phyloP scores from a whole-genome alignment of 2,888 invertebrate species.

The Callinectes sapidus region DNA sequence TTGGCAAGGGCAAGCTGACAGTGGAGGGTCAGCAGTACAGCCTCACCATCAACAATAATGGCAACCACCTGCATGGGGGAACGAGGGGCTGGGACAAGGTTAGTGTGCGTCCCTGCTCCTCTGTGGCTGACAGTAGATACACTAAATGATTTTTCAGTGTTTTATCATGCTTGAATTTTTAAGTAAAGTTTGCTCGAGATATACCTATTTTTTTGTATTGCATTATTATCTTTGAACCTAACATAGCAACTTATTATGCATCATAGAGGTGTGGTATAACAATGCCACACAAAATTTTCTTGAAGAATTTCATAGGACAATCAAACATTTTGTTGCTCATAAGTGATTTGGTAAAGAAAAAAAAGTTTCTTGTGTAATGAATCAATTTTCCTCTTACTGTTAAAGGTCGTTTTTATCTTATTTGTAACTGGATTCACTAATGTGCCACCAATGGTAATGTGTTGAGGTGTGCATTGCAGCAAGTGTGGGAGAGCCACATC shows the following conservation, averaged over 20 bases:
- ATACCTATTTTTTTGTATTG: neutral
- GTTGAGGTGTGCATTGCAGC: slow-evolving; percentile 75
- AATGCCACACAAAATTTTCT: too few relatives aligned
- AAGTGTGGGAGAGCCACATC: slow-evolving; percentile 83
- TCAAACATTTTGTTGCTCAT: neutral
- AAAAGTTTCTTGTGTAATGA: too few relatives aligned
- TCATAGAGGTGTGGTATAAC: too few relatives aligned
- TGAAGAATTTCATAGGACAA: too few relatives aligned
- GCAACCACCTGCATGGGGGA: slow-evolving; percentile 89
- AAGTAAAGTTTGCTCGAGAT: neutral
- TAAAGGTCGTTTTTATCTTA: too few relatives aligned
- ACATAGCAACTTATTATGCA: neutral
- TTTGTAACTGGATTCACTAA: too few relatives aligned
- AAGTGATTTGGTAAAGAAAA: neutral
- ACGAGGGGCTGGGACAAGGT: slow-evolving; percentile 86
- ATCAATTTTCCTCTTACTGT: too few relatives aligned
- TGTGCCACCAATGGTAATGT: neutral
- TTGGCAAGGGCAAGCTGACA: slow-evolving; percentile 83
- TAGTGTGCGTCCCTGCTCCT: neutral
- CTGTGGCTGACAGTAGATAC: neutral
- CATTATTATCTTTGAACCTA: neutral
- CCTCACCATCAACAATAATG: slow-evolving; percentile 84
- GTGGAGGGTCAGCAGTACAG: slow-evolving; percentile 83
- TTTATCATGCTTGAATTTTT: neutral
- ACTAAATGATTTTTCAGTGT: neutral